A percentile compares a stretch with the other conserved stretches of the same genome.
Conservation (phyloP, 2,113 vertebrate species). For the Nematolebias whitei region DNA sequence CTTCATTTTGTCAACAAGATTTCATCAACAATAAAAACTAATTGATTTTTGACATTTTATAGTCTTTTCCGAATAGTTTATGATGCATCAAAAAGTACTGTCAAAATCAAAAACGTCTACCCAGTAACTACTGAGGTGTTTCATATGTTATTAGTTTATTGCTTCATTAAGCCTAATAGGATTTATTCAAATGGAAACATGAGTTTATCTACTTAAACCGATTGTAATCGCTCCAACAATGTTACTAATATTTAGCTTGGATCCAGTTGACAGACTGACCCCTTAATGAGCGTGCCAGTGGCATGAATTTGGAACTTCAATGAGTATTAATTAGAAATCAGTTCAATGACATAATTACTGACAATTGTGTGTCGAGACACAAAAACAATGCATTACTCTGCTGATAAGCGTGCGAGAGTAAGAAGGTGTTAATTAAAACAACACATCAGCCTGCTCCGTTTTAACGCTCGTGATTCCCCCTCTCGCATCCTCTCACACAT, state of each 20-base stretch:
- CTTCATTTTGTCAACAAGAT: no score
- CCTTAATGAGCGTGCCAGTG: neutral
- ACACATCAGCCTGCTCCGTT: constrained; percentile 31
- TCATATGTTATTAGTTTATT: neutral
- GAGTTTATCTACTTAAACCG: neutral
- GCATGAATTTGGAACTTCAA: neutral
- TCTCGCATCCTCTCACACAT: constrained; percentile 26
- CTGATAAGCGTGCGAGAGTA: constrained; percentile 10
- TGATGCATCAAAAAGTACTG: no score
- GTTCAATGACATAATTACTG: constrained; percentile 2
- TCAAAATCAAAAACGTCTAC: neutral
- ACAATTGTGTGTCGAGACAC: neutral
- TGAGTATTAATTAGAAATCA: neutral
- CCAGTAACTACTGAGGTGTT: neutral
- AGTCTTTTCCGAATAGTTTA: no score
- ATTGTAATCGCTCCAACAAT: neutral
- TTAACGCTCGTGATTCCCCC: constrained; percentile 10
- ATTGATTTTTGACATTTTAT: no score
- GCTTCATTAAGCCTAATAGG: neutral
- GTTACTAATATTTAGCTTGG: neutral
- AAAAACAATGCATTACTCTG: constrained; percentile 5
- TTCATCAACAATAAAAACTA: no score
- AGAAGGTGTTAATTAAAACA: constrained; percentile 52
- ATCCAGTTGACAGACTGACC: neutral
- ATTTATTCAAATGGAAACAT: neutral